A percentile compares a stretch with the other conserved stretches of the same genome.
phyloP scores from a whole-genome alignment of 2,113 vertebrate genomes.

The Mirounga angustirostris region DNA sequence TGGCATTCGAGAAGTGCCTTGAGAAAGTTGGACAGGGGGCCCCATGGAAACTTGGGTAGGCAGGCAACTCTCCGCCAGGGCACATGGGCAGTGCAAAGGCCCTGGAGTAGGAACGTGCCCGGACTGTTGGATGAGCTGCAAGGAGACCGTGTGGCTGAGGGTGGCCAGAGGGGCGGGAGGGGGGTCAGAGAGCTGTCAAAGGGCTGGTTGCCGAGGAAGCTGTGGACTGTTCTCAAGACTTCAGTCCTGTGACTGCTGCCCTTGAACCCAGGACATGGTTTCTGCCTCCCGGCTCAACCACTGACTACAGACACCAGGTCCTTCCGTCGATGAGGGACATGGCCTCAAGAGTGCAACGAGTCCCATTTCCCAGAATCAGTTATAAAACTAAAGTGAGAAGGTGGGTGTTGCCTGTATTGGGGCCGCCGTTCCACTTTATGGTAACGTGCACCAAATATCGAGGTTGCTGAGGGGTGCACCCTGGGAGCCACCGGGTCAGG shows the following conservation, averaged over 20 bases:
- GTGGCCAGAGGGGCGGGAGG: neutral
- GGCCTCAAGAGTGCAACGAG: neutral
- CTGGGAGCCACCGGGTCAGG: neutral
- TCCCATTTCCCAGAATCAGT: neutral
- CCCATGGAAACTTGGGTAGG: neutral
- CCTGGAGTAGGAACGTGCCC: neutral
- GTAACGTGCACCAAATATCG: neutral
- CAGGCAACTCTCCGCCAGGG: neutral
- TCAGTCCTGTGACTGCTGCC: rapidly evolving
- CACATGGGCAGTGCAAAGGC: neutral
- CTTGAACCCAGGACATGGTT: neutral
- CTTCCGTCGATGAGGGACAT: neutral
- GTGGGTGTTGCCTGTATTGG: neutral
- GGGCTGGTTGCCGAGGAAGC: neutral
- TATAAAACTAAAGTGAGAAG: neutral
- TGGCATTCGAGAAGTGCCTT: neutral
- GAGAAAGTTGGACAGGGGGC: neutral
- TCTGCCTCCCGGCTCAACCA: neutral
- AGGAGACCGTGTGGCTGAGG: neutral
- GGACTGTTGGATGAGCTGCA: neutral
- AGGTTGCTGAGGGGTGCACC: neutral
- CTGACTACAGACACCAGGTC: neutral
- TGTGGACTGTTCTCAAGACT: neutral
- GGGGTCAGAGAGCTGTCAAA: neutral
- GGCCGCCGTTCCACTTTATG: neutral